These are phyloP conservation scores for Ephestia elutella DNA, from an alignment of 1,140 invertebrate species.

Conservation along the genomic window DNA sequence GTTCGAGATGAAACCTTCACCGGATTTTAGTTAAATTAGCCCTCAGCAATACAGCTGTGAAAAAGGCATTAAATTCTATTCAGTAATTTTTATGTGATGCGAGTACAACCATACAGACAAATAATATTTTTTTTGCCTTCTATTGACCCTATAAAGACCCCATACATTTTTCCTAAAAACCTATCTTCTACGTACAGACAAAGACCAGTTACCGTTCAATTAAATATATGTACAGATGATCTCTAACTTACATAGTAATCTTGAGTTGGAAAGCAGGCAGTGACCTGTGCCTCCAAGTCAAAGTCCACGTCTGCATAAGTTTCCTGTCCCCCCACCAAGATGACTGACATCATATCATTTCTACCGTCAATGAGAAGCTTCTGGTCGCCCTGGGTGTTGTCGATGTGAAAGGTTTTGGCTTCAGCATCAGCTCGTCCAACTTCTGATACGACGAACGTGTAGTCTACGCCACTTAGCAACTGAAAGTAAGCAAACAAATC, in stretches of 20 bases:
- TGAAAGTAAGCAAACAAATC: constrained; percentile 14
- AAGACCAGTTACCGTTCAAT: too few relatives aligned
- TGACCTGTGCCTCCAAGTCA: constrained; percentile 33
- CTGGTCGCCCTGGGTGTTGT: constrained; percentile 29
- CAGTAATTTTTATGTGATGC: too few relatives aligned
- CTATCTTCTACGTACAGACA: too few relatives aligned
- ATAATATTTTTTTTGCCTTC: too few relatives aligned
- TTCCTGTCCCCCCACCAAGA: constrained; percentile 27
- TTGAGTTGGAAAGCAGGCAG: constrained; percentile 30
- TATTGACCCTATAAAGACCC: too few relatives aligned
- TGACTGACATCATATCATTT: constrained; percentile 27
- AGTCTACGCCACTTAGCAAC: constrained; percentile 36
- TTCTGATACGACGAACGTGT: constrained; percentile 33
- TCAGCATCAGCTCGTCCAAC: background rate
- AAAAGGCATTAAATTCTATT: too few relatives aligned
- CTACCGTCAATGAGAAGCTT: constrained; percentile 29
- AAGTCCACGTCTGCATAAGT: constrained; percentile 30
- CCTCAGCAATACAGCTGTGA: too few relatives aligned
- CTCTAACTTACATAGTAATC: constrained; percentile 42
- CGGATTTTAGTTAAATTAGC: too few relatives aligned
- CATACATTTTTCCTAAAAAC: too few relatives aligned
- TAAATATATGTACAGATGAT: too few relatives aligned
- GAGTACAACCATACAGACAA: too few relatives aligned
- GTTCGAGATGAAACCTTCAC: too few relatives aligned
- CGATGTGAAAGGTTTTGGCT: constrained; percentile 33